Conservation (phyloP, 2,113 vertebrate species). For the Melanostigma gelatinosum region DNA sequence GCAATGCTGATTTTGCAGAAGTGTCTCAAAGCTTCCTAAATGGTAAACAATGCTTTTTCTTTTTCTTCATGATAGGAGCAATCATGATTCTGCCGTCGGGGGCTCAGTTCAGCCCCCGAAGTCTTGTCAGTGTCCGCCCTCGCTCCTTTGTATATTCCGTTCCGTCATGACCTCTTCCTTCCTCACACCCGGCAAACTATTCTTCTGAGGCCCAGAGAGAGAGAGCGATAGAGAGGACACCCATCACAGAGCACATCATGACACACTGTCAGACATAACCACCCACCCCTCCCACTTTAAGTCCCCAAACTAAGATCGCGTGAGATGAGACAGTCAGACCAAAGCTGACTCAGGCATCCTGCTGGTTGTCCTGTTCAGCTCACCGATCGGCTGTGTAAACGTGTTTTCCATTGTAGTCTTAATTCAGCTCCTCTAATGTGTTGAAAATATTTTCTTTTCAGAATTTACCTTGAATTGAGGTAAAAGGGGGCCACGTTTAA, state of each 20-base stretch:
- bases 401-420: neutral
- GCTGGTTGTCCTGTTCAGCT: neutral
- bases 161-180: slow-evolving; percentile 22
- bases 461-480: too few relatives aligned
- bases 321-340: slow-evolving; percentile 26
- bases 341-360: slow-evolving; percentile 41
- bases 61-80: slow-evolving; percentile 30
- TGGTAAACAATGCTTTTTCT: neutral
- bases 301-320: slow-evolving; percentile 28
- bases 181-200: slow-evolving; percentile 18
- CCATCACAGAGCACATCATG: slow-evolving; percentile 51
- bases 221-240: slow-evolving; percentile 18
- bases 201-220: slow-evolving; percentile 4
- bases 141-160: neutral
- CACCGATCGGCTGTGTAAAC: neutral
- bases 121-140: slow-evolving; percentile 8
- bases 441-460: too few relatives aligned
- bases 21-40: neutral
- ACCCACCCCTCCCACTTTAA: slow-evolving; percentile 17
- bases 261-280: slow-evolving; percentile 52
- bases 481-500: too few relatives aligned
- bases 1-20: neutral
- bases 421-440: neutral
- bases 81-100: slow-evolving; percentile 14
- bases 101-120: neutral